These are phyloP conservation scores for Tethea ocularis DNA, from an alignment of 2,888 invertebrate species.

Conservation along the genomic window DNA sequence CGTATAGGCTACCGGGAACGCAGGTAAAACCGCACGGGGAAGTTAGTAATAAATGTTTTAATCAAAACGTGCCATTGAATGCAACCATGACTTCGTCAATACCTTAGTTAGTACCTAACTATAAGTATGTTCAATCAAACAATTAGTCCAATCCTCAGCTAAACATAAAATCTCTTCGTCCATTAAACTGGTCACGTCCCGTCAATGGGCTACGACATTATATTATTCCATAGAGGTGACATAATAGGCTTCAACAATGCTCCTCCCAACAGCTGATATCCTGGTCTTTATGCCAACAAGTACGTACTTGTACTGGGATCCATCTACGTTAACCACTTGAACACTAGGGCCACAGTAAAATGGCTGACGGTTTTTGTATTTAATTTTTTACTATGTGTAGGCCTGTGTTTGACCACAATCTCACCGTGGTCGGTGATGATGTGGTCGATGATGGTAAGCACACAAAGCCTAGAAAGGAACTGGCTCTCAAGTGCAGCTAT, in stretches of 20 bases:
- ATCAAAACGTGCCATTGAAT: background rate
- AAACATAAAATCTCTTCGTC: slow-evolving; percentile 22
- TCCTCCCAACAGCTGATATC: slow-evolving; percentile 42
- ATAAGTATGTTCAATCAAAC: background rate
- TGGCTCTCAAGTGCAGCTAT: no score
- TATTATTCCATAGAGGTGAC: slow-evolving; percentile 26
- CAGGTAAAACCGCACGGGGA: no score
- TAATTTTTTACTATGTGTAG: no score
- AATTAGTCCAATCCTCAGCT: slow-evolving; percentile 14
- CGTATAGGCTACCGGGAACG: no score
- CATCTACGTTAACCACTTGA: slow-evolving; percentile 8
- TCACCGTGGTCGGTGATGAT: no score
- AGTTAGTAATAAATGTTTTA: no score
- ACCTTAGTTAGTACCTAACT: background rate
- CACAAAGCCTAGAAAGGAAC: no score
- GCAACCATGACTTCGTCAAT: background rate
- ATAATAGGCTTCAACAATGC: slow-evolving; percentile 40
- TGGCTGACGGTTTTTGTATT: background rate
- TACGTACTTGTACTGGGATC: background rate
- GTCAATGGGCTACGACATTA: slow-evolving; percentile 10
- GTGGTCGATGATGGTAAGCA: no score
- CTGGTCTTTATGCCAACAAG: slow-evolving; percentile 34
- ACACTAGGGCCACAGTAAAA: background rate
- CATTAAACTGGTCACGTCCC: slow-evolving; percentile 31
- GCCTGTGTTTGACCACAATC: no score